phyloP scores from a whole-genome alignment of 2,113 vertebrate species.

The Rhadina sibilatrix region DNA sequence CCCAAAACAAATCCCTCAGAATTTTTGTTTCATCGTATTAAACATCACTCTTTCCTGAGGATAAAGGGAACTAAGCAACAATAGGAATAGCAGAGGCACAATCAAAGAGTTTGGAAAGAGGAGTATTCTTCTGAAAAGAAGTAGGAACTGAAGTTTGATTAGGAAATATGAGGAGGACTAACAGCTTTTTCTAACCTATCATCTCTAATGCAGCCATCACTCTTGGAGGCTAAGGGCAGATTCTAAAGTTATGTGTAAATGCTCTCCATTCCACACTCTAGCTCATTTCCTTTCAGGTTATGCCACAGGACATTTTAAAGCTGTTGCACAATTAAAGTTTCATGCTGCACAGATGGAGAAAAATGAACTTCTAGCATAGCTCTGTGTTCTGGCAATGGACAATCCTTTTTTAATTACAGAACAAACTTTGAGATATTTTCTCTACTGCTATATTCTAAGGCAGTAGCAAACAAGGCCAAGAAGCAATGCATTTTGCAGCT shows the following conservation, averaged over 20 bases:
- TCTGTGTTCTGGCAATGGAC: not conserved
- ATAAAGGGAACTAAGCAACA: not conserved
- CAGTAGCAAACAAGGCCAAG: not conserved
- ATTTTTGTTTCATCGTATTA: not conserved
- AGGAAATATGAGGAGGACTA: not conserved
- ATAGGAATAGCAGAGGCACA: not conserved
- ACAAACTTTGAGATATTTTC: not conserved
- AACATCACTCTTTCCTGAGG: not conserved
- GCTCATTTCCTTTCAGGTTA: constrained; percentile 17
- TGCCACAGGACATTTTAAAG: not conserved
- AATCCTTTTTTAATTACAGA: not conserved
- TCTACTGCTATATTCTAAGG: not conserved
- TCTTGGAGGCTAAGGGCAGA: not conserved
- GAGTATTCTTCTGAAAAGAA: not conserved
- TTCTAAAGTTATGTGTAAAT: not conserved
- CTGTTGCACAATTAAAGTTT: constrained; percentile 24
- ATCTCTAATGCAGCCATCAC: not conserved
- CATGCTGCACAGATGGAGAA: constrained; percentile 19
- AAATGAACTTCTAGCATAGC: not conserved
- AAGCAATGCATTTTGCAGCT: not conserved
- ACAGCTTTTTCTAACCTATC: not conserved
- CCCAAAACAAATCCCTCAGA: not conserved
- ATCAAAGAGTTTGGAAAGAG: not conserved
- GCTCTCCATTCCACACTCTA: not conserved
- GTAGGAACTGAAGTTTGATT: not conserved